Evolutionary conservation across 1,140 invertebrate species (phyloP), one percentile per base, ranked within the genome.

Genomic region (Drosophila ficusphila): DNA sequence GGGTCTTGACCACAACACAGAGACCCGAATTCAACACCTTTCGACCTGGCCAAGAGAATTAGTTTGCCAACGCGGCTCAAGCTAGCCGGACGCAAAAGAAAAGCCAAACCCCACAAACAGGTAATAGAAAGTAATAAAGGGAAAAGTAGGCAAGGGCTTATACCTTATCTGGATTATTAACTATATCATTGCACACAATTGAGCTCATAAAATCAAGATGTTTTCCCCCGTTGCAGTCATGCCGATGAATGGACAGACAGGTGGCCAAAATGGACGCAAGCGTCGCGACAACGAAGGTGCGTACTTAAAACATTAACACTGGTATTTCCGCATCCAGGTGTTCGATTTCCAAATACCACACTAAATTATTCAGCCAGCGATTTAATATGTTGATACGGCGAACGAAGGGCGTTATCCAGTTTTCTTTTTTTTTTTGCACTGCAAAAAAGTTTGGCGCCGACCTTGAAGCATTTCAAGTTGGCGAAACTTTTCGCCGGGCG

Each of bases 201-300:
- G n/a, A n/a, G n/a, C n/a, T n/a, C n/a, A n/a, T n/a, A n/a, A 25
- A 39, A 9, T 19, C 8, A 27, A 48, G 29, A 75, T 73, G 60
- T 61, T 19, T 57, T 12, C 29, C 61, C 19, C 49, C 41, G 9
- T 81, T 90, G 18, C 85, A 91, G 90, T 91, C 41, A 78, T 91
- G 77, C 90, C 90, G 46, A 90, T 91, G 90, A 91, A 91, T 68
- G 90, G 86, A 76, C 76, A 91, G 62, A n/a, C 73, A 29, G 65
- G 73, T 33, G 77, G 70, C 16, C 79, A 76, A 31, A 90, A 88
- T 71, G 79, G 74, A 60, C 72, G 81, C 51, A 76, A 76, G 52
- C 72, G 74, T 4, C 90, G 90, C 25, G 81, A 79, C 16, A 73
- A 73, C n/a, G 89, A 90, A 44, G 89, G 89, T 90, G 75, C 65